Evolutionary conservation across 2,888 invertebrate genomes (phyloP).

Genomic region (Steinernema scapterisci): DNA sequence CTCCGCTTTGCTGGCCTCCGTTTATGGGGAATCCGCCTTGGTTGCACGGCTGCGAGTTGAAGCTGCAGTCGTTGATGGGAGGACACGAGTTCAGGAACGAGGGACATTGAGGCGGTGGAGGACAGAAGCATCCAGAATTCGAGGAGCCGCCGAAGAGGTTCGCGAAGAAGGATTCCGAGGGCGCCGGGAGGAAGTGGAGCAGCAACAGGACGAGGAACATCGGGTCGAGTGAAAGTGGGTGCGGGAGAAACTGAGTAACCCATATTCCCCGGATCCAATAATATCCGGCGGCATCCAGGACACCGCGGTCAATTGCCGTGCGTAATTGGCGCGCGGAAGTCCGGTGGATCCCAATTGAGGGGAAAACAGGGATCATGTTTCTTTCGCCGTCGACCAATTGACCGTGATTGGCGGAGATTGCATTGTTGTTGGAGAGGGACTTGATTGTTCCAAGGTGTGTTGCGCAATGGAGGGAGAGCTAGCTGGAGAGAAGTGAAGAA

Average conservation of each 20-base stretch:
- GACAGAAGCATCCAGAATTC: constrained; percentile 16
- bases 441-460: too few relatives aligned
- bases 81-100: constrained; percentile 6
- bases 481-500: too few relatives aligned
- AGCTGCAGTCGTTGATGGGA: neutral
- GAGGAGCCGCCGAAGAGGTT: constrained; percentile 17
- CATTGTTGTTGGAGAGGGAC: too few relatives aligned
- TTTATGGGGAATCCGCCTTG: neutral
- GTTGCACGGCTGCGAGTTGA: neutral
- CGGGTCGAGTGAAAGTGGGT: neutral
- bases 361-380: constrained; percentile 17
- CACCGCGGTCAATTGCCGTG: neutral
- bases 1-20: neutral
- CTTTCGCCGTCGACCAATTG: neutral
- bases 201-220: neutral
- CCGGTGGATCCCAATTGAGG: neutral
- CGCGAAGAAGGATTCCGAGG: neutral
- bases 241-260: constrained; percentile 12
- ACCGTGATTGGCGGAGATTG: too few relatives aligned
- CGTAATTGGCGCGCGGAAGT: constrained; percentile 19
- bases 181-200: neutral
- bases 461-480: too few relatives aligned
- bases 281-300: neutral
- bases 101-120: constrained; percentile 12
- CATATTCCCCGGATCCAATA: constrained; percentile 14